Conservation (phyloP, 2,888 invertebrate species). For the Harpagoxenus sublaevis region DNA sequence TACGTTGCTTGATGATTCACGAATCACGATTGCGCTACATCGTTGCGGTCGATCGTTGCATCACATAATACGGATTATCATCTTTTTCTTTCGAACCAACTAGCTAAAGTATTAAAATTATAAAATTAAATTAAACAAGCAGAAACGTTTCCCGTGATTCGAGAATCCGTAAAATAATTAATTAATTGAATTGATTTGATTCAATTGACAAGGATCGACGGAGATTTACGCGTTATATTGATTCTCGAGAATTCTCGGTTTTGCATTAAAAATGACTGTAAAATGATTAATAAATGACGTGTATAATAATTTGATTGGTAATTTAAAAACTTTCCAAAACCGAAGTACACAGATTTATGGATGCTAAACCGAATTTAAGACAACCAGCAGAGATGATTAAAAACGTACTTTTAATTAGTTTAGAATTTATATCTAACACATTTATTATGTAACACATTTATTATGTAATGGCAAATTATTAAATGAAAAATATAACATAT, state of each 20-base stretch:
- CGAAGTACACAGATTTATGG: no score
- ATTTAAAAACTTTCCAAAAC: neutral
- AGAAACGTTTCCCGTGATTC: neutral
- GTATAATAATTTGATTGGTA: neutral
- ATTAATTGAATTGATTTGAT: neutral
- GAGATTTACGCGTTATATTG: neutral
- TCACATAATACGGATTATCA: neutral
- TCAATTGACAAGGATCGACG: neutral
- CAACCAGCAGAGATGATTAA: no score
- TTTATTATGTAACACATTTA: no score
- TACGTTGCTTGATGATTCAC: constrained; percentile 67
- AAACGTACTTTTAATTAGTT: no score
- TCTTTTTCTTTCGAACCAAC: neutral
- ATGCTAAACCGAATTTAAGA: no score
- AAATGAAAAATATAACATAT: no score
- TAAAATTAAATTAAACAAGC: neutral
- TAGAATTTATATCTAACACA: no score
- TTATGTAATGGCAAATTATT: no score
- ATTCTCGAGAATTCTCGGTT: neutral
- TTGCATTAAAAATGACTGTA: neutral
- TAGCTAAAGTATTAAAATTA: neutral
- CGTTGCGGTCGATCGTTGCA: constrained; percentile 50
- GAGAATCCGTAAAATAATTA: neutral
- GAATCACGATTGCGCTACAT: neutral
- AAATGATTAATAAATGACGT: neutral